A percentile compares a stretch with the other conserved stretches of the same genome.
These are phyloP conservation scores for Oligia latruncula DNA, from an alignment of 2,888 invertebrate species.

Conservation along the genomic window DNA sequence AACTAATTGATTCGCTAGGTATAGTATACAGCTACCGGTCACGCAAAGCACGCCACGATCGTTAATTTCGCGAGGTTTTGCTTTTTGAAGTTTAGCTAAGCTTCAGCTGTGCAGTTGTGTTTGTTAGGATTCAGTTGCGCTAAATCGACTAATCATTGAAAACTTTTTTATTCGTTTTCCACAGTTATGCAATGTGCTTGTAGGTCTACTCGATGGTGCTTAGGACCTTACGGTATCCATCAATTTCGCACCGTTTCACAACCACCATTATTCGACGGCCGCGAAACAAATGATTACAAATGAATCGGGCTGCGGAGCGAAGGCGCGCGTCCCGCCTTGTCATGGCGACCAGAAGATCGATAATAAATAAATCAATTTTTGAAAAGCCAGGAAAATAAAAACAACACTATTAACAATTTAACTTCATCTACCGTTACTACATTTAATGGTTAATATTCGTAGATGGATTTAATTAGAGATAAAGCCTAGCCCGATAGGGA, in stretches of 20 bases:
- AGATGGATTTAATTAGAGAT: constrained; percentile 10
- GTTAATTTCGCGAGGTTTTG: too few relatives aligned
- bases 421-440: constrained; percentile 20
- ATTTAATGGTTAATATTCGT: constrained; percentile 29
- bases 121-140: background rate
- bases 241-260: constrained; percentile 85
- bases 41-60: too few relatives aligned
- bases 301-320: constrained; percentile 80
- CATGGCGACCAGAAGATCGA: constrained; percentile 88
- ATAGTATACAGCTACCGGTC: too few relatives aligned
- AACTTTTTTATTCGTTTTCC: background rate
- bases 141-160: background rate
- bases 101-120: background rate
- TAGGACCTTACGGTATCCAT: constrained; percentile 76
- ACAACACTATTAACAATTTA: background rate
- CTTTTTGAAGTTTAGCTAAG: too few relatives aligned
- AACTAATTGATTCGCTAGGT: too few relatives aligned
- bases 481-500: constrained; percentile 15
- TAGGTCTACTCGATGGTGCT: background rate
- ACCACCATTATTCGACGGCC: constrained; percentile 85
- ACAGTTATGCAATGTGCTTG: background rate
- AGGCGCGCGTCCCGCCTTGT: constrained; percentile 75
- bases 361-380: constrained; percentile 58
- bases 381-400: constrained; percentile 10
- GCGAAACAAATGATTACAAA: constrained; percentile 90